Evolutionary conservation across 2,888 invertebrate species (phyloP).

Genomic region (Platycheirus albimanus): DNA sequence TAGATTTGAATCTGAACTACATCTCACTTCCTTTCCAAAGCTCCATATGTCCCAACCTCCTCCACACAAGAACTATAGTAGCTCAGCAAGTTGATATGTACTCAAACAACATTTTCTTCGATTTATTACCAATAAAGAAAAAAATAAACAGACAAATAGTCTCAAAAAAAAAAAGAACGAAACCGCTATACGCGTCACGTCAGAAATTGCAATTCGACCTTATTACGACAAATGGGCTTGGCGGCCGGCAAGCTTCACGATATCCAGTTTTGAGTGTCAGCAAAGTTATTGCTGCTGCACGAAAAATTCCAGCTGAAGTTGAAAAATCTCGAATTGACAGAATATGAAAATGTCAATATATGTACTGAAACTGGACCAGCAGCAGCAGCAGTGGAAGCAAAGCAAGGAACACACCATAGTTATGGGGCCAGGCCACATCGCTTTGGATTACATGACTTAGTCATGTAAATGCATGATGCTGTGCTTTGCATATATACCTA

Average conservation of each 20-base stretch:
- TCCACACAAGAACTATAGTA: constrained; percentile 40
- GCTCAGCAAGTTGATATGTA: constrained; percentile 43
- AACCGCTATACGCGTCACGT: constrained; percentile 43
- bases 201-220: constrained; percentile 58
- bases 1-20: constrained; percentile 19
- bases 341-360: constrained; percentile 66
- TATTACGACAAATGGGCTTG: constrained; percentile 73
- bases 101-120: constrained; percentile 8
- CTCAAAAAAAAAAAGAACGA: constrained; percentile 6
- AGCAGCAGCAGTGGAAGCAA: not conserved
- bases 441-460: constrained; percentile 66
- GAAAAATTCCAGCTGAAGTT: constrained; percentile 48
- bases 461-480: constrained; percentile 61
- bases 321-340: constrained; percentile 57
- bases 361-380: constrained; percentile 1
- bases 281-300: constrained; percentile 19
- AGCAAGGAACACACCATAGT: not conserved
- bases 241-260: constrained; percentile 59
- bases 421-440: constrained; percentile 48
- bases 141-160: constrained; percentile 10
- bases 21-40: constrained; percentile 39
- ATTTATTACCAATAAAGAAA: constrained; percentile 6
- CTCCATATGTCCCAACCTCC: constrained; percentile 53
- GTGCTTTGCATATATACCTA: constrained; percentile 35
- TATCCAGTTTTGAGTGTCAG: constrained; percentile 46